Conservation (phyloP, 2,888 invertebrate species). For the Orchesella flavescens region DNA sequence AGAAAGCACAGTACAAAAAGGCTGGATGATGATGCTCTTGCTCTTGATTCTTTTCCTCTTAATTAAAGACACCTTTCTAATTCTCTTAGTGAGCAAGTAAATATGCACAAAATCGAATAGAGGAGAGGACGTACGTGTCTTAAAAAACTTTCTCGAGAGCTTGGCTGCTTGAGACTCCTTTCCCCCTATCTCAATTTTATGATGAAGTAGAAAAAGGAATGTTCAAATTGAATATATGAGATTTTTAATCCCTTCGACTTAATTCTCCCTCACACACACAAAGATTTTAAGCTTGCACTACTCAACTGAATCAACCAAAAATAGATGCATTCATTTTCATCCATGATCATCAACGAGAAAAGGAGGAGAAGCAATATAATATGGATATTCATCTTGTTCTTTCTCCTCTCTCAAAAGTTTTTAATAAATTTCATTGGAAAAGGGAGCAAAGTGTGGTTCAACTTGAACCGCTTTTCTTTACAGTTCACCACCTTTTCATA, state of each 20-base stretch:
- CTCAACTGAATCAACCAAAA: no score
- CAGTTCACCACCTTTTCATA: conserved; percentile 61
- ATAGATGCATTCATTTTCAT: no score
- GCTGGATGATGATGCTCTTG: no score
- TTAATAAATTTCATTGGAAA: background rate
- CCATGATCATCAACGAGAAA: no score
- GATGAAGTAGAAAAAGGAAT: no score
- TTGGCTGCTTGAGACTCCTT: conserved; percentile 6
- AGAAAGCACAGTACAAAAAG: conserved; percentile 41
- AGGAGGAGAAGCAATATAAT: no score
- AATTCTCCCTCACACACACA: conserved; percentile 19
- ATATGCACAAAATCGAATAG: no score
- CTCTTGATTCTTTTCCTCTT: conserved; percentile 40
- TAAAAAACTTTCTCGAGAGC: conserved; percentile 53
- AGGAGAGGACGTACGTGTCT: conserved; percentile 42
- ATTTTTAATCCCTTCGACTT: conserved; percentile 57
- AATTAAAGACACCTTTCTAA: conserved; percentile 59
- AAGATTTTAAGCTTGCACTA: no score
- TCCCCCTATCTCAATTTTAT: conserved; percentile 20
- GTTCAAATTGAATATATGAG: no score
- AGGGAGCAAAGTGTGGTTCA: background rate
- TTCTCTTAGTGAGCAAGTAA: conserved; percentile 17
- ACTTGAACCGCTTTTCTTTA: conserved; percentile 25
- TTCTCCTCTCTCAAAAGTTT: background rate
- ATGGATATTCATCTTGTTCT: no score